Evolutionary conservation across 2,113 vertebrate genomes (phyloP).

Genomic region (Nibea albiflora): DNA sequence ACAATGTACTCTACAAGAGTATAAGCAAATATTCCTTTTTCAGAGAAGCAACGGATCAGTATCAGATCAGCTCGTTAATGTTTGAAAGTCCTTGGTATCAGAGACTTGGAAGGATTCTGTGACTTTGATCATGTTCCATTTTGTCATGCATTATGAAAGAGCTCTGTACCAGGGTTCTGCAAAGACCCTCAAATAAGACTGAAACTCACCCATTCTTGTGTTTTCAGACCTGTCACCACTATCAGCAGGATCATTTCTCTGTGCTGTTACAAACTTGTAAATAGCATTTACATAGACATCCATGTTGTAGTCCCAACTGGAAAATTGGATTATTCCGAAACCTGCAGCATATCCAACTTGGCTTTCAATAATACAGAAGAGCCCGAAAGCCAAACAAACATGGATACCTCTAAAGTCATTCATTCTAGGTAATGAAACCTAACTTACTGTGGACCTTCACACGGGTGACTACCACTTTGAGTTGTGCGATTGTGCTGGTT

Average conservation of each 20-base stretch:
- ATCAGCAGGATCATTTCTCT: too few relatives aligned
- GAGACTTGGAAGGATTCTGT: background rate
- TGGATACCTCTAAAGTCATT: background rate
- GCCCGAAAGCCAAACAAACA: background rate
- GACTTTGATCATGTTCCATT: background rate
- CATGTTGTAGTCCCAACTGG: too few relatives aligned
- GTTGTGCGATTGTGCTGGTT: background rate
- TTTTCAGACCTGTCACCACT: too few relatives aligned
- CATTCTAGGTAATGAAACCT: background rate
- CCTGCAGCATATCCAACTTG: background rate
- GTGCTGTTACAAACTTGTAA: too few relatives aligned
- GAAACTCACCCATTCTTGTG: too few relatives aligned
- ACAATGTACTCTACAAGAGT: background rate
- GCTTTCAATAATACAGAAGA: background rate
- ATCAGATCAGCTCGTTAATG: background rate
- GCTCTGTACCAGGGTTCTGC: too few relatives aligned
- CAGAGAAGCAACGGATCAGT: too few relatives aligned
- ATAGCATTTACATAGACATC: too few relatives aligned
- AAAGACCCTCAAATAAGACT: too few relatives aligned
- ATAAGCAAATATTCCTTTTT: background rate
- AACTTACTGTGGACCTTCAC: background rate
- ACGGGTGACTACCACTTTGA: background rate
- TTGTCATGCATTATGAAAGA: background rate
- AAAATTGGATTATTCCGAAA: background rate
- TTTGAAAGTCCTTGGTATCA: background rate